These are phyloP conservation scores for Drosophila miranda DNA, from an alignment of 1,140 invertebrate species.

Conservation along the genomic window DNA sequence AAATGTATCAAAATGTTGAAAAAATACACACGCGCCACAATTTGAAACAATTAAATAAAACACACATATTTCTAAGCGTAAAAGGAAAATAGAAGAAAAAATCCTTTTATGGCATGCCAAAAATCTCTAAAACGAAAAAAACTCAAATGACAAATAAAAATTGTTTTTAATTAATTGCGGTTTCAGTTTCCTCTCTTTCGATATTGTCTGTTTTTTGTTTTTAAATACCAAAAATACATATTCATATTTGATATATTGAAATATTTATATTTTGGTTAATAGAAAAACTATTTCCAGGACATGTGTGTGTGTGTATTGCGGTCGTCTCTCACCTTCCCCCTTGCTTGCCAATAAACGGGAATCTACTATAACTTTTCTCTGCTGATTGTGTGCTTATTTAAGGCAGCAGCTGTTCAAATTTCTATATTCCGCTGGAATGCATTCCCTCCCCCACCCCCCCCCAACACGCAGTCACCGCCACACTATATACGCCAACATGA, in stretches of 20 bases:
- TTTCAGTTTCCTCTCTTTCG: not conserved
- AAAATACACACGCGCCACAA: too few species aligned
- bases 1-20: too few species aligned
- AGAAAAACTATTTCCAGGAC: constrained; percentile 15
- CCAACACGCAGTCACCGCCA: not conserved
- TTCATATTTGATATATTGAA: not conserved
- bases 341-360: not conserved
- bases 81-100: too few species aligned
- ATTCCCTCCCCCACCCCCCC: not conserved
- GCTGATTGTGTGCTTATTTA: constrained; percentile 50
- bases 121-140: not conserved
- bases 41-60: too few species aligned
- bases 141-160: not conserved
- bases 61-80: too few species aligned
- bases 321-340: too few species aligned
- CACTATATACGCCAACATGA: constrained; percentile 1
- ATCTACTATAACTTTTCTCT: not conserved
- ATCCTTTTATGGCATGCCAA: too few species aligned
- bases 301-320: too few species aligned
- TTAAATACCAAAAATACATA: constrained; percentile 8
- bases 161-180: constrained; percentile 26
- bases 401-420: constrained; percentile 67
- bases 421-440: constrained; percentile 29
- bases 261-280: constrained; percentile 43
- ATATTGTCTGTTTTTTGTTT: not conserved